phyloP scores from a whole-genome alignment of 2,797 vertebrate species.

The Vultur gryphus region DNA sequence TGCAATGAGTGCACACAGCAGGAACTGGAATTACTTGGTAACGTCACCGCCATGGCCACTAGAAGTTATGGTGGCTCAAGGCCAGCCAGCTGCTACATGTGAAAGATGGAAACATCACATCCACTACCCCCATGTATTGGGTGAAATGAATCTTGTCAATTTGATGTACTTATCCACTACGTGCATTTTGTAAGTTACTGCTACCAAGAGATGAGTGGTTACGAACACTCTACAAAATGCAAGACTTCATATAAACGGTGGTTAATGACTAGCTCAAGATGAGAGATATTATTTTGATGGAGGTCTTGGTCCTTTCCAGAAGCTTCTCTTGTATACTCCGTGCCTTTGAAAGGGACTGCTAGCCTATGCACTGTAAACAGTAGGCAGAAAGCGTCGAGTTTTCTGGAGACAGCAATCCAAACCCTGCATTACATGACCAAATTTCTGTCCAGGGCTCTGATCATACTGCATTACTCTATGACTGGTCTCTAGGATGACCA shows the following conservation, averaged over 20 bases:
- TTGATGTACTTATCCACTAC: not conserved
- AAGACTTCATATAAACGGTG: not conserved
- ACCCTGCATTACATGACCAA: not conserved
- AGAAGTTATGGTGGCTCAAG: not conserved
- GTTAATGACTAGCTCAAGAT: not conserved
- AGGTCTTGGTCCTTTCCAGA: not conserved
- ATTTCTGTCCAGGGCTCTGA: not conserved
- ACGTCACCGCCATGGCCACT: not conserved
- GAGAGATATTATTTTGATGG: not conserved
- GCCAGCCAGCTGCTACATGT: not conserved
- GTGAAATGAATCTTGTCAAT: not conserved
- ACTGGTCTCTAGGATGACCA: not conserved
- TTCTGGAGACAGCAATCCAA: not conserved
- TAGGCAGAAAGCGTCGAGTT: not conserved
- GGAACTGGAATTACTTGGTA: not conserved
- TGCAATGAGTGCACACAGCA: rapidly evolving
- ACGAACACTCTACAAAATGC: not conserved
- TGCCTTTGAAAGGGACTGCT: not conserved
- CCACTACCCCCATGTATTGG: not conserved
- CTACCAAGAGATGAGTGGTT: not conserved
- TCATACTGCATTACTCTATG: not conserved
- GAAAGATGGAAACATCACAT: not conserved
- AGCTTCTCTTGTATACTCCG: not conserved
- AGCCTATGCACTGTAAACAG: not conserved
- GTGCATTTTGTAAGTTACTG: not conserved